phyloP scores from a whole-genome alignment of 1,140 invertebrate genomes.

The Tachypleus tridentatus region DNA sequence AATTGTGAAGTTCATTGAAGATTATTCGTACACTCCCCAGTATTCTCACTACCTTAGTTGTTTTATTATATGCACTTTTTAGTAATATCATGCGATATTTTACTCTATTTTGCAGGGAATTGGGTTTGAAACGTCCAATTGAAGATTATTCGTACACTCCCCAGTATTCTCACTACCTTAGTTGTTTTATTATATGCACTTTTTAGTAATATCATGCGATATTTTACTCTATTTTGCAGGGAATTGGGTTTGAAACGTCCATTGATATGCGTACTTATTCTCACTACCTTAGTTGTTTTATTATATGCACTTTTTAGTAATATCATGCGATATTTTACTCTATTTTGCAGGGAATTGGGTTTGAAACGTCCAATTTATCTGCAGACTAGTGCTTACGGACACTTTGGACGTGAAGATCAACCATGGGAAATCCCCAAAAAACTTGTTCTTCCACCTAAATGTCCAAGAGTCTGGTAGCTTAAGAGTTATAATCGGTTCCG shows the following conservation, averaged over 20 bases:
- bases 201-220: conserved; percentile 2
- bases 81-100: conserved; percentile 26
- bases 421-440: conserved; percentile 92
- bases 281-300: too few relatives aligned
- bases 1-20: too few relatives aligned
- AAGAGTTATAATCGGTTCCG: too few relatives aligned
- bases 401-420: conserved; percentile 93
- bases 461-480: too few relatives aligned
- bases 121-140: conserved; percentile 70
- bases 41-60: too few relatives aligned
- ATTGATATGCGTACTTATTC: too few relatives aligned
- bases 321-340: conserved; percentile 28
- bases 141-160: too few relatives aligned
- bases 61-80: too few relatives aligned
- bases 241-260: conserved; percentile 85
- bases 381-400: conserved; percentile 93
- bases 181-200: too few relatives aligned
- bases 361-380: conserved; percentile 93
- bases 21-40: too few relatives aligned
- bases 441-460: conserved; percentile 33
- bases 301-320: too few relatives aligned
- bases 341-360: conserved; percentile 64
- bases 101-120: conserved; percentile 49
- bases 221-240: conserved; percentile 41
- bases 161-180: too few relatives aligned